Conservation (phyloP, 2,113 vertebrate species). For the Aegotheles bennettii region DNA sequence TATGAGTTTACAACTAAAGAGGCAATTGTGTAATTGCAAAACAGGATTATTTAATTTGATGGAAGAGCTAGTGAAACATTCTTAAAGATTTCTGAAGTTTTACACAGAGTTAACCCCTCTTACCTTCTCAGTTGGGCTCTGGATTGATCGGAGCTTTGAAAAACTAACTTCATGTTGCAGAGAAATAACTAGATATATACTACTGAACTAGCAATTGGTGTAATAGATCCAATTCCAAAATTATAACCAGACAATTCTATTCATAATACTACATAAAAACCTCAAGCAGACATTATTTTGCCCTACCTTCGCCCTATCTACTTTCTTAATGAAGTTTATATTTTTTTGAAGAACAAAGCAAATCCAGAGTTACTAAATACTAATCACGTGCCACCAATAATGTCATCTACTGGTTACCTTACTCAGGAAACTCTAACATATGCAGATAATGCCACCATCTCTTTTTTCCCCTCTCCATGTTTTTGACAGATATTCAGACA, state of each 20-base stretch:
- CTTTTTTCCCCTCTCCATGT: rapidly evolving
- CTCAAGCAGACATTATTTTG: neutral
- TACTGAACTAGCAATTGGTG: neutral
- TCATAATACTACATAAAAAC: neutral
- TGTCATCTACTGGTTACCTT: neutral
- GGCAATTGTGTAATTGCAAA: neutral
- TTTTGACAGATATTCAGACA: neutral
- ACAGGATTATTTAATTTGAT: neutral
- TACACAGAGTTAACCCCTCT: neutral
- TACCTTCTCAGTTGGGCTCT: neutral
- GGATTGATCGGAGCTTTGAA: neutral
- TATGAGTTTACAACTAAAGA: neutral
- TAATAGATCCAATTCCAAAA: neutral
- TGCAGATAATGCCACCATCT: neutral
- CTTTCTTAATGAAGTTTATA: neutral
- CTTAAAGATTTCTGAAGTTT: neutral
- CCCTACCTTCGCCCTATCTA: neutral
- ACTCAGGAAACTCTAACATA: neutral
- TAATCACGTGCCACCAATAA: neutral
- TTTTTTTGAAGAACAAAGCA: neutral
- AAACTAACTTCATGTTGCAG: neutral
- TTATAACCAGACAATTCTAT: neutral
- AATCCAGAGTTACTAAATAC: neutral
- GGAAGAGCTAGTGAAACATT: neutral
- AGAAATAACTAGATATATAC: neutral